Evolutionary conservation across 2,888 invertebrate species (phyloP), one percentile per base, ranked within the genome.

Genomic region (Entomobrya proxima): DNA sequence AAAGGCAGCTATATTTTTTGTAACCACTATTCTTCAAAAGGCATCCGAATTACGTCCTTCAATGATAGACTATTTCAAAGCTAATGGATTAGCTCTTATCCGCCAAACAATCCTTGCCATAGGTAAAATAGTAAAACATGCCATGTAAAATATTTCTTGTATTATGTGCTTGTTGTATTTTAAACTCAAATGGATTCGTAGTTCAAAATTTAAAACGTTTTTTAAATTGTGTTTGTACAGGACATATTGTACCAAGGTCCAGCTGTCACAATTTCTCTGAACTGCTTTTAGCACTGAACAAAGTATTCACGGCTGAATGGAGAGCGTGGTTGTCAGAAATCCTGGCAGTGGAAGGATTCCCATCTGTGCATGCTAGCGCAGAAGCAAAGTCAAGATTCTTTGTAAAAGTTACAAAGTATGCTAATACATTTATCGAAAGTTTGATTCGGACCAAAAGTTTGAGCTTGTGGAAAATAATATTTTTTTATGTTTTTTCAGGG

Each of bases 251-350:
- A 11, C 88, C 90, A 3, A 67, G 90, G 35, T 88, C 86, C 18
- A 80, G 87, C 52, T 89, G 89, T 77, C 88, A 88, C 76, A 86
- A 89, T 72, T 90, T 87, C 80, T 88, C 89, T n/a, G 90, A 90
- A 30, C 24, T 90, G n/a, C 75, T 89, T 18, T 40, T 90, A 7
- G 80, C 78, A 18, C 50, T 89, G n/a, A 88, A 88, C 67, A 85
- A 86, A 61, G 75, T 81, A 0, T 88, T 88, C 37, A 74, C 89
- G 1, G 87, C 85, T 9, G 89, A 90, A 61, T 89, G 86, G 87
- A 85, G 90, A 47, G 85, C 80, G 37, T 90, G 90, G 90, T 75
- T 90, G 24, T 82, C 84, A 2, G 89, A 89, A 18, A 76, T 86
- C 9, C 32, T 90, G 1, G 88, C 86, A 3, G 79, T 87, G 7